Evolutionary conservation across 2,888 invertebrate species (phyloP).

Genomic region (Tiphia femorata): DNA sequence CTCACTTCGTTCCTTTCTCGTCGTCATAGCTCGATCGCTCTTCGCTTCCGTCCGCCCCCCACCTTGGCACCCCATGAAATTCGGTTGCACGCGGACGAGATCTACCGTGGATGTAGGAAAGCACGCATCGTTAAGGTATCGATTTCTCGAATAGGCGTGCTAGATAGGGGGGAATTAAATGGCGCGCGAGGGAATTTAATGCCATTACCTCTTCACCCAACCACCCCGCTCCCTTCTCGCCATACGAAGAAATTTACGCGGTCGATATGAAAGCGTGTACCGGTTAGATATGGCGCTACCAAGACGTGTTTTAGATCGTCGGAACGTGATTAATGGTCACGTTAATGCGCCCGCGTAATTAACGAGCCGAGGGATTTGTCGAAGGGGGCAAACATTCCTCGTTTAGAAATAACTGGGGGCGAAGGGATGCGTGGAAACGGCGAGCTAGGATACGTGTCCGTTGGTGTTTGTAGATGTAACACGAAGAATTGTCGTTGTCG

Average conservation of each 20-base stretch:
- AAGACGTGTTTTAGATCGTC: slow-evolving; percentile 33
- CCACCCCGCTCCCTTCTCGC: no score
- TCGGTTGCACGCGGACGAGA: neutral
- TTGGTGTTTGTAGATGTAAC: neutral
- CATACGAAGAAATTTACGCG: slow-evolving; percentile 44
- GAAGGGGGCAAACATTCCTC: slow-evolving; percentile 15
- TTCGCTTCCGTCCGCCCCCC: no score
- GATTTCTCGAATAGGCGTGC: slow-evolving; percentile 20
- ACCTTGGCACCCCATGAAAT: neutral
- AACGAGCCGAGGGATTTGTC: slow-evolving; percentile 39
- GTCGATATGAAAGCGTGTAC: slow-evolving; percentile 39
- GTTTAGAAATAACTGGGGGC: neutral
- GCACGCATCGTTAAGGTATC: slow-evolving; percentile 36
- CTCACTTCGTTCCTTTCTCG: no score
- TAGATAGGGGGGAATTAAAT: slow-evolving; percentile 35
- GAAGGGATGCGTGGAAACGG: neutral
- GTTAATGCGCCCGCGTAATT: slow-evolving; percentile 38
- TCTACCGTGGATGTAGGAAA: neutral
- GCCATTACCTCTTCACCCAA: no score
- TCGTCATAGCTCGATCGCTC: no score
- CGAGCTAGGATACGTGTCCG: no score
- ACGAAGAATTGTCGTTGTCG: neutral
- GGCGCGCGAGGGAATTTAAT: slow-evolving; percentile 41
- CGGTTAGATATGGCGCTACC: slow-evolving; percentile 21
- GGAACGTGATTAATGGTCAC: slow-evolving; percentile 36